Evolutionary conservation across 30 jellyfish, hydroid and myxozoan genomes (phyloP), one percentile per base, ranked within the genome.

Genomic region (Phacellophora camtschatica): DNA sequence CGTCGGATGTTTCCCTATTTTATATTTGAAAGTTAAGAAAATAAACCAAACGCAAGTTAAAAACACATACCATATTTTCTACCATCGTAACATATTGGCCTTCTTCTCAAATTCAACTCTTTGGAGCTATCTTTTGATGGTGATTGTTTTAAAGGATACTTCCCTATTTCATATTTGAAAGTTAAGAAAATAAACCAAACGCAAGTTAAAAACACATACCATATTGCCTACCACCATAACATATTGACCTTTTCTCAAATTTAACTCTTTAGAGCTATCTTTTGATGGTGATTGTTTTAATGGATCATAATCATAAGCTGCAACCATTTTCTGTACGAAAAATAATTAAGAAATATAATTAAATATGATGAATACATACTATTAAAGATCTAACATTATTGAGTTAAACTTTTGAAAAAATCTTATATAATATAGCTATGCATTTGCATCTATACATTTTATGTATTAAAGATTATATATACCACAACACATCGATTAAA

Each of bases 221-320:
- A 92, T 80, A 19, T 92, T 96, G 15, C 98, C 98, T 70, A 67
- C 49, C 10, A 92, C 98, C 6, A 91, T 86, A n/a, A 92, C 95
- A 48, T 77, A 92, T 75, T 92, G 96, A 15, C 98, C 98, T 72
- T 92, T 85, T 46, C 81, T 85, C 64, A 92, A 67, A 31, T 80
- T 72, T 24, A 92, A 82, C 73, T 92, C 98, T 32, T 82, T 81
- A 0, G 88, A 86, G 28, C 84, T 90, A 65, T 82, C 91, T n/a
- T 66, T 80, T 0, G 97, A 82, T 31, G 97, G 90, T 15, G 95
- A 70, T 30, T 81, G 82, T 33, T 64, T 71, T 32, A 73, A 29
- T n/a, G 96, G 98, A 45, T 90, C 98, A 59, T 90, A 90, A 62
- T 90, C 96, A 55, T 69, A 90, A 33, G 81, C 59, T 11, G 98